Percentiles rank a stretch among this genome's conserved stretches.
phyloP scores from a whole-genome alignment of 1,140 invertebrate genomes.

The Papilio polyxenes region DNA sequence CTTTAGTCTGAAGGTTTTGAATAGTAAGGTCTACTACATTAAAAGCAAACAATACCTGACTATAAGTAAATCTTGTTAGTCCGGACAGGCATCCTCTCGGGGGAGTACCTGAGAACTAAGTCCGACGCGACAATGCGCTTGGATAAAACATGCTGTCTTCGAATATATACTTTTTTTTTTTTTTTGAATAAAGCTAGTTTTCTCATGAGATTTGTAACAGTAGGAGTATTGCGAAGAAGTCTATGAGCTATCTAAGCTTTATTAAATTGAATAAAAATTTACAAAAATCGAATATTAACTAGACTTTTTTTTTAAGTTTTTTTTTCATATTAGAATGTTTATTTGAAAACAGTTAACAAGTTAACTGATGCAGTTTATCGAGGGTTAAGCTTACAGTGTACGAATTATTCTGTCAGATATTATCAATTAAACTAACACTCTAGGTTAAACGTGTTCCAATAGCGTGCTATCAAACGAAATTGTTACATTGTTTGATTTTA shows the following conservation, averaged over 20 bases:
- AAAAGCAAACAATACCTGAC: neutral
- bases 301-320: neutral
- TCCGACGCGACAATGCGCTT: neutral
- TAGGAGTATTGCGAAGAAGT: neutral
- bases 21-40: neutral
- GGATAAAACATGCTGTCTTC: constrained; percentile 21
- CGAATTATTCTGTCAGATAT: constrained; percentile 8
- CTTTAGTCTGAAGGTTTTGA: neutral
- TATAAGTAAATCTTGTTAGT: constrained; percentile 14
- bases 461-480: neutral
- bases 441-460: neutral
- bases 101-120: constrained; percentile 16
- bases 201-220: neutral
- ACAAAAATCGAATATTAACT: no score
- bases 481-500: neutral
- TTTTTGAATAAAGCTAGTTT: neutral
- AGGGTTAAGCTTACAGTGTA: neutral
- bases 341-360: constrained; percentile 1
- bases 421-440: constrained; percentile 24
- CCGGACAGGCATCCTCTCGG: neutral
- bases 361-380: neutral
- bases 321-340: neutral
- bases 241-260: neutral
- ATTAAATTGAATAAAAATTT: neutral
- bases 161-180: neutral